phyloP scores from a whole-genome alignment of 1,140 invertebrate species.

The Lepidotrigona ventralis region DNA sequence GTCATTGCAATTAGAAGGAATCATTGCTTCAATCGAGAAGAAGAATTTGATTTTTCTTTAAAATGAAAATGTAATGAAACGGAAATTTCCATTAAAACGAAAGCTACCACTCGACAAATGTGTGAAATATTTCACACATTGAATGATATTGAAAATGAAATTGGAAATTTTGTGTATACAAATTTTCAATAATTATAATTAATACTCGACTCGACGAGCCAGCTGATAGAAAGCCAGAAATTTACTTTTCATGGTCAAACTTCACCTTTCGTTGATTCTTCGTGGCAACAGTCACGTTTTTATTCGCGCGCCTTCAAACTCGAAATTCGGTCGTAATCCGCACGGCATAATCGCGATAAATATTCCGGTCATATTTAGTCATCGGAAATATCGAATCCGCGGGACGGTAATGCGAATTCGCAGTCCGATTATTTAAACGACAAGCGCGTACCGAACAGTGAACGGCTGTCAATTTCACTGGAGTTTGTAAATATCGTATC shows the following conservation, averaged over 20 bases:
- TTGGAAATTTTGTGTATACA: neutral
- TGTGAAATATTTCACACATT: too few species aligned
- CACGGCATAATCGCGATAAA: neutral
- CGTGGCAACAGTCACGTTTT: neutral
- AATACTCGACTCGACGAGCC: neutral
- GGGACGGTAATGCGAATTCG: neutral
- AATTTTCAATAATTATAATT: neutral
- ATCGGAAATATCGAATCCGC: neutral
- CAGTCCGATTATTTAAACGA: conserved; percentile 21
- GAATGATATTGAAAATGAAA: neutral
- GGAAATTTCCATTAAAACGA: too few species aligned
- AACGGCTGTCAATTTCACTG: neutral
- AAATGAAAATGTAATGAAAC: too few species aligned
- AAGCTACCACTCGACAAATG: too few species aligned
- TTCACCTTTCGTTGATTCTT: neutral
- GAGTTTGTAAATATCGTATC: conserved; percentile 39
- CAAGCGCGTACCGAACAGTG: neutral
- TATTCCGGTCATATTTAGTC: neutral
- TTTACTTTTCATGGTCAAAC: neutral
- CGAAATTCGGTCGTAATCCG: neutral
- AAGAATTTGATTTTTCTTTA: too few species aligned
- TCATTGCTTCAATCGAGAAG: too few species aligned
- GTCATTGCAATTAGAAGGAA: too few species aligned
- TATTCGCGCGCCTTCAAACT: neutral
- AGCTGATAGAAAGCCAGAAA: neutral